These are phyloP conservation scores for Agrilus planipennis DNA, from an alignment of 1,140 invertebrate species.

Conservation along the genomic window DNA sequence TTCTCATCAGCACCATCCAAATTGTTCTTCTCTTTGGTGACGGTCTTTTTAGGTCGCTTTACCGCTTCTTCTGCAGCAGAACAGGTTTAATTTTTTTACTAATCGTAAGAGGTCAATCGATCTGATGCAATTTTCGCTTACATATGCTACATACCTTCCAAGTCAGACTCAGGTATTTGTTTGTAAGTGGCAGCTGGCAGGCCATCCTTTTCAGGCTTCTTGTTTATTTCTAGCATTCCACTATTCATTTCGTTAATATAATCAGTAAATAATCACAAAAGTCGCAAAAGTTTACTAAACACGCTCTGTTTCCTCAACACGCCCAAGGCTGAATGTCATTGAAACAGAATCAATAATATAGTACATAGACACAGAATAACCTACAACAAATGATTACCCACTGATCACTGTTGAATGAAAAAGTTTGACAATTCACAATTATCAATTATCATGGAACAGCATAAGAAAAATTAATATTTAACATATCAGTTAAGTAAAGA, in stretches of 20 bases:
- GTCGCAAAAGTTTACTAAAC: too few species aligned
- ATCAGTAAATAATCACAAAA: too few species aligned
- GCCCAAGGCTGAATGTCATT: too few species aligned
- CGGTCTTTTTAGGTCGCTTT: conserved; percentile 23
- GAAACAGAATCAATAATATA: too few species aligned
- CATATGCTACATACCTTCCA: conserved; percentile 38
- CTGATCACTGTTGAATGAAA: too few species aligned
- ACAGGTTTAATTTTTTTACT: conserved; percentile 4
- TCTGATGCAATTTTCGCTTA: conserved; percentile 18
- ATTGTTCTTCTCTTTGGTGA: conserved; percentile 15
- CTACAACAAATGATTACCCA: too few species aligned
- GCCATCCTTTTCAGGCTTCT: conserved; percentile 14
- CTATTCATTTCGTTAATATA: conserved; percentile 11
- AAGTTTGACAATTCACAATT: too few species aligned
- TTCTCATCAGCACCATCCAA: conserved; percentile 47
- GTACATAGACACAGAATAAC: too few species aligned
- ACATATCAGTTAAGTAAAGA: conserved; percentile 31
- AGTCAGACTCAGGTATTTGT: conserved; percentile 44
- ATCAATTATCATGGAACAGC: too few species aligned
- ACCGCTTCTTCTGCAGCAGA: conserved; percentile 33
- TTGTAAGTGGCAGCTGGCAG: conserved; percentile 39
- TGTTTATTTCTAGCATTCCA: conserved; percentile 24
- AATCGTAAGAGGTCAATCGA: conserved; percentile 6
- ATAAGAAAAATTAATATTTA: conserved; percentile 20
- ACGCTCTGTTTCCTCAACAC: too few species aligned